Base-by-base conservation (phyloP, 2,797 vertebrate genomes). In the Enteromius anoplus region DNA sequence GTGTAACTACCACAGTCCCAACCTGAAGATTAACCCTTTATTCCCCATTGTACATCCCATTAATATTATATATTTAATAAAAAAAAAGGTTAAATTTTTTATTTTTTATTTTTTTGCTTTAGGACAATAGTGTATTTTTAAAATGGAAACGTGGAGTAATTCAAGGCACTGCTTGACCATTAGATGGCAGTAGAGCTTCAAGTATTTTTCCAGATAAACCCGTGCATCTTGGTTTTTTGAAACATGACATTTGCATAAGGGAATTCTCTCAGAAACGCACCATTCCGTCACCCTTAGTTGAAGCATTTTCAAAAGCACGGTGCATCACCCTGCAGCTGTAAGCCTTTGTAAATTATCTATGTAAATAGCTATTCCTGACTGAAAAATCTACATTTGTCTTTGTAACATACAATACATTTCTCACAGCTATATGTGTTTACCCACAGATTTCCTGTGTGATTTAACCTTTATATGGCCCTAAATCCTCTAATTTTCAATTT, bases 191-290 rank as follows among this genome's bases (percentile, higher is more conserved):
- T 93, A 93, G 90, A 90, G 83, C 82, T 88, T 86, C 87, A 91
- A 86, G 66, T 70, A 90, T 87, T 71, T 68, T 88, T 87, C 85
- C 84, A 69, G 14, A 86, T 86, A 81, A 75, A 34, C 29, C 37
- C 76, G 82, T 88, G 89, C 88, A 86, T 90, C 87, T 90, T 92
- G 19, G 86, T 47, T 88, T 89, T 89, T 91, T 92, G 89, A 93
- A 91, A 91, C 93, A 93, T 92, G 87, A 84, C 90, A 91, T 94
- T 94, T 93, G 92, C 92, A 93, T 93, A 88, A 92, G 92, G 89
- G 89, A 91, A 81, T 85, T 82, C 84, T 88, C 83, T 12, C 86
- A 87, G 89, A 85, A 93, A 92, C 90, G 81, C 87, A 78, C 84
- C 91, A 89, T 92, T 91, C 90, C 77, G 37, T 84, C 68, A 62